These are phyloP conservation scores for Hippocampus kuda DNA, from an alignment of 2,797 vertebrate species.

Conservation along the genomic window DNA sequence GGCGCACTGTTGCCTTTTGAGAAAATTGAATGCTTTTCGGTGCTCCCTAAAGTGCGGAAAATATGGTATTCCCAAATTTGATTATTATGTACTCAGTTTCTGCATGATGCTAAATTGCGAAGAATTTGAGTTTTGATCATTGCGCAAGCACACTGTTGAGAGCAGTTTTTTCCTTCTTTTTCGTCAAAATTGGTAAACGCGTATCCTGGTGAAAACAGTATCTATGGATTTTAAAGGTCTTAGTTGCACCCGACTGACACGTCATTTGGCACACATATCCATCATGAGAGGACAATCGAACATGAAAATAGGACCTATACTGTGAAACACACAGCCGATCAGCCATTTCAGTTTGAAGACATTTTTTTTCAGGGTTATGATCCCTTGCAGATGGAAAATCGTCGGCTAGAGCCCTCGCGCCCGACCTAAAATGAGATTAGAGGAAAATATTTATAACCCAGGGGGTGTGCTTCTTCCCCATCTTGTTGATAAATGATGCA, in stretches of 20 bases:
- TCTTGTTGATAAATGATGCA: slow-evolving; percentile 5
- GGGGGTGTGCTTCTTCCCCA: slow-evolving; percentile 19
- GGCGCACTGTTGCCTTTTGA: no score
- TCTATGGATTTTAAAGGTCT: background rate
- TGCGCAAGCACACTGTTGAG: no score
- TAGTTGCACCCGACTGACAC: background rate
- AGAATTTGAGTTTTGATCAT: no score
- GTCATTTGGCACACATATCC: background rate
- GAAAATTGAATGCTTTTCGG: no score
- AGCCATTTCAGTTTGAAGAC: background rate
- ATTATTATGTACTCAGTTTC: no score
- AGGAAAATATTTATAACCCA: slow-evolving; percentile 45
- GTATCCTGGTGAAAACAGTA: background rate
- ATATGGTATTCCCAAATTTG: no score
- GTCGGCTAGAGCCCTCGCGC: background rate
- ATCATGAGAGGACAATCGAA: background rate
- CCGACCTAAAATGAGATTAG: slow-evolving; percentile 32
- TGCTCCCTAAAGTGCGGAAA: no score
- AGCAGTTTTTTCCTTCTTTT: no score
- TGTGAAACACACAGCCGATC: background rate
- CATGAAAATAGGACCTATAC: background rate
- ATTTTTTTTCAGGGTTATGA: background rate
- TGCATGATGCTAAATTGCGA: no score
- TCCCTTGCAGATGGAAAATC: background rate
- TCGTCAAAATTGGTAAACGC: no score